These are phyloP conservation scores for Stenodema calcarata DNA, from an alignment of 2,888 invertebrate genomes.

Conservation along the genomic window DNA sequence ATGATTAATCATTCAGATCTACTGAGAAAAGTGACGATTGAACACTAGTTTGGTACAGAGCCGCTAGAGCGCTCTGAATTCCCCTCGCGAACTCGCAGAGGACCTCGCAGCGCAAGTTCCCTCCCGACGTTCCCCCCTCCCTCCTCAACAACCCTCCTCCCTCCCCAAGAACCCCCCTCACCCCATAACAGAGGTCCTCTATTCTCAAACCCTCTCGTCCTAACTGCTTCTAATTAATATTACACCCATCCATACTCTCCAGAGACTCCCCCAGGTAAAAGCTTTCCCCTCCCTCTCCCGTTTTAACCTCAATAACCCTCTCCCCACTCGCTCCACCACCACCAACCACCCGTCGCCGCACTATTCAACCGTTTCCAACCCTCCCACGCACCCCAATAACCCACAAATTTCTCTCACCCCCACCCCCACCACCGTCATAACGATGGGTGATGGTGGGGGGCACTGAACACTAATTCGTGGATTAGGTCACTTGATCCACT, in stretches of 20 bases:
- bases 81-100: too few relatives aligned
- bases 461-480: background rate
- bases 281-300: background rate
- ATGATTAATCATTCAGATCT: too few relatives aligned
- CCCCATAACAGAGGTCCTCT: background rate
- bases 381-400: background rate
- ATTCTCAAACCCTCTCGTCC: background rate
- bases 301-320: background rate
- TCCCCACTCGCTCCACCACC: background rate
- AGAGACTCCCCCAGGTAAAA: background rate
- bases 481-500: background rate
- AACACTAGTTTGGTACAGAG: too few relatives aligned
- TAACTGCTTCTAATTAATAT: conserved; percentile 30
- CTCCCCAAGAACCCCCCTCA: too few relatives aligned
- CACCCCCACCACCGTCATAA: background rate
- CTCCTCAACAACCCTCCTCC: too few relatives aligned
- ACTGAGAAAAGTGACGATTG: too few relatives aligned
- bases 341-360: background rate
- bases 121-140: too few relatives aligned
- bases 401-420: conserved; percentile 7
- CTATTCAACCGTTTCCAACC: background rate
- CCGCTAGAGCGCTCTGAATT: too few relatives aligned
- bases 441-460: background rate
- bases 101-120: too few relatives aligned
- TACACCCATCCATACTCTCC: background rate